These are phyloP conservation scores for Vanessa tameamea DNA, from an alignment of 1,140 invertebrate species.

Conservation along the genomic window DNA sequence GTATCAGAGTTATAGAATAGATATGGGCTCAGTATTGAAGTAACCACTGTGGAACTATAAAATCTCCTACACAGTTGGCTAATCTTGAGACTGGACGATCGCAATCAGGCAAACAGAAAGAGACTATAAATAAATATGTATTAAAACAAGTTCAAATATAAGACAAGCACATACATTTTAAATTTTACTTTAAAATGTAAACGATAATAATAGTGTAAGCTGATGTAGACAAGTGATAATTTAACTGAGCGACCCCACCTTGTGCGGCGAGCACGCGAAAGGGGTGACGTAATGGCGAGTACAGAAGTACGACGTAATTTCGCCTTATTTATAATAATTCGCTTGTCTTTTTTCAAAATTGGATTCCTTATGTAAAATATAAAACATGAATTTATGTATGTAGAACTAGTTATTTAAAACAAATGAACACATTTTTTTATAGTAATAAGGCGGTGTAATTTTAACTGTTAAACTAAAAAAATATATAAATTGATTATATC, in stretches of 20 bases:
- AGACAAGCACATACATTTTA: not conserved
- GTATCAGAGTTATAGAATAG: no score
- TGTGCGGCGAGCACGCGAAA: conserved; percentile 53
- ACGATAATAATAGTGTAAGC: conserved; percentile 55
- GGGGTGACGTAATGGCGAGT: conserved; percentile 47
- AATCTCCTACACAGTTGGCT: no score
- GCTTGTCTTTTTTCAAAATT: not conserved
- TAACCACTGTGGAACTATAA: no score
- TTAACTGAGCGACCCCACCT: conserved; percentile 55
- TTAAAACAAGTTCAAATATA: not conserved
- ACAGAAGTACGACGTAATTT: conserved; percentile 34
- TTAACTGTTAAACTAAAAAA: no score
- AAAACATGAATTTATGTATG: no score
- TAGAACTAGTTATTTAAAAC: no score
- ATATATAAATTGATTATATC: no score
- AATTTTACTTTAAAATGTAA: conserved; percentile 10
- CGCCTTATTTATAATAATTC: not conserved
- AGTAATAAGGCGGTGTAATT: no score
- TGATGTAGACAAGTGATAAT: conserved; percentile 66
- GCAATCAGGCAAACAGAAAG: not conserved
- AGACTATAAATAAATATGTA: not conserved
- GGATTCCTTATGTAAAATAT: not conserved
- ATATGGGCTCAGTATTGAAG: no score
- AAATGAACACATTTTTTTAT: no score
- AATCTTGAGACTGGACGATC: no score